These are phyloP conservation scores for Griposia aprilina DNA, from an alignment of 2,888 invertebrate genomes.

Conservation along the genomic window DNA sequence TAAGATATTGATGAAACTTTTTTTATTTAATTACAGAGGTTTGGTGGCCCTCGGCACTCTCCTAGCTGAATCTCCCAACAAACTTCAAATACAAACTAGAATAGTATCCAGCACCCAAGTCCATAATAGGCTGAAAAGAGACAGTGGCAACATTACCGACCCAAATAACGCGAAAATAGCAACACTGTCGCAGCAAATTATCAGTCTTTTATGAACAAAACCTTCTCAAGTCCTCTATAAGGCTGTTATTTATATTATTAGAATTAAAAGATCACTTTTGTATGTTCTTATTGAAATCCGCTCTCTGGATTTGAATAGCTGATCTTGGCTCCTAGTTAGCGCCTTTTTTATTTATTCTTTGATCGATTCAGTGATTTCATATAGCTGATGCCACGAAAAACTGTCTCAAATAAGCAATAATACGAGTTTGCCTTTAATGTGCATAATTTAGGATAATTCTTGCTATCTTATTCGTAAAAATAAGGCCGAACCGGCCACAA, in stretches of 20 bases:
- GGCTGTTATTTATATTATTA: conserved; percentile 71
- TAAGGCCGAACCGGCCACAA: neutral
- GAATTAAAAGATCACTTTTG: conserved; percentile 63
- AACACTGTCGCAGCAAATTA: conserved; percentile 85
- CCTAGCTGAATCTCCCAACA: conserved; percentile 86
- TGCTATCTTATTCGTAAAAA: conserved; percentile 21
- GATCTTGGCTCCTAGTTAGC: conserved; percentile 43
- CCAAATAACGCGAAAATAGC: conserved; percentile 81
- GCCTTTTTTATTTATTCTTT: conserved; percentile 43
- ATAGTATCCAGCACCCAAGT: conserved; percentile 80
- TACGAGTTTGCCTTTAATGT: conserved; percentile 27
- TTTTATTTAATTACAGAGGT: conserved; percentile 86
- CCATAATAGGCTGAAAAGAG: conserved; percentile 83
- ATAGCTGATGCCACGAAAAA: neutral
- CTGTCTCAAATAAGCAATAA: conserved; percentile 37
- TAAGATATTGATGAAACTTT: neutral
- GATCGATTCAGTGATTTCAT: conserved; percentile 8
- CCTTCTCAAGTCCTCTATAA: conserved; percentile 54
- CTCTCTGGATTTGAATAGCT: conserved; percentile 49
- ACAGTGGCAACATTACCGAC: conserved; percentile 77
- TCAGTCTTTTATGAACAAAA: conserved; percentile 81
- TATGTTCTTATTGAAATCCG: conserved; percentile 50
- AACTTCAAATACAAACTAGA: conserved; percentile 82
- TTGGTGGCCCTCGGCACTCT: conserved; percentile 95
- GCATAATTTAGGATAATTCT: conserved; percentile 28